Percentiles rank a stretch among this genome's conserved stretches.
These are phyloP conservation scores for Forbesichthys papilliferus DNA, from an alignment of 2,113 vertebrate species.

Conservation along the genomic window DNA sequence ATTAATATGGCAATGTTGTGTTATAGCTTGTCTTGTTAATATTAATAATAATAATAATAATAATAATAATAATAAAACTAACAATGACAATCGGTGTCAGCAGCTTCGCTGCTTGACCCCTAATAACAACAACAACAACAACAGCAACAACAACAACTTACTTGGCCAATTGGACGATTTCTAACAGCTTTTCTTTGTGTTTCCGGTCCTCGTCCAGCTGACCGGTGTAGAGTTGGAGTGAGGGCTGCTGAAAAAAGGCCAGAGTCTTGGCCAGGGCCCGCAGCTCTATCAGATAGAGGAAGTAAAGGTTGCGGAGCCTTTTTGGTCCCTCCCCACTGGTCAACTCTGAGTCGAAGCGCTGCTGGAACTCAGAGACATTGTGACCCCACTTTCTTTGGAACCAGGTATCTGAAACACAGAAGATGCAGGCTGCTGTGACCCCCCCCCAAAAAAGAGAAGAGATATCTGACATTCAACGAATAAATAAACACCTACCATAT, in stretches of 20 bases:
- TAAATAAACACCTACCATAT: conserved; percentile 77
- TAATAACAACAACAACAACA: too few relatives aligned
- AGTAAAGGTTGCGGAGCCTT: conserved; percentile 91
- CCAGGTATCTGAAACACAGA: conserved; percentile 81
- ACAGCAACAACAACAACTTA: conserved; percentile 38
- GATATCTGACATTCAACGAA: not conserved
- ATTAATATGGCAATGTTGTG: not conserved
- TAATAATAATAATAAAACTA: too few relatives aligned
- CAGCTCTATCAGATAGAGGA: conserved; percentile 92
- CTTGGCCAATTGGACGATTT: conserved; percentile 86
- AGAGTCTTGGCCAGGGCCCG: conserved; percentile 88
- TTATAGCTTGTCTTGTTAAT: not conserved
- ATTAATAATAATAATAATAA: too few relatives aligned
- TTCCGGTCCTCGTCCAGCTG: conserved; percentile 72
- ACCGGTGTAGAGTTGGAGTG: conserved; percentile 86
- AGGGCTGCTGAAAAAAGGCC: conserved; percentile 85
- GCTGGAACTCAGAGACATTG: conserved; percentile 88
- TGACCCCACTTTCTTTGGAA: conserved; percentile 88
- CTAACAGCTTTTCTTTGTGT: conserved; percentile 80
- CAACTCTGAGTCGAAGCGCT: conserved; percentile 85
- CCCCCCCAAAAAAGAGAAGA: not conserved
- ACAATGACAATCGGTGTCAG: too few relatives aligned
- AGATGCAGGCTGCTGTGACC: not conserved
- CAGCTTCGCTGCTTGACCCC: too few relatives aligned
- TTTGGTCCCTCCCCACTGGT: conserved; percentile 88